These are phyloP conservation scores for Cyclura pinguis DNA, from an alignment of 2,797 vertebrate species.

Conservation along the genomic window DNA sequence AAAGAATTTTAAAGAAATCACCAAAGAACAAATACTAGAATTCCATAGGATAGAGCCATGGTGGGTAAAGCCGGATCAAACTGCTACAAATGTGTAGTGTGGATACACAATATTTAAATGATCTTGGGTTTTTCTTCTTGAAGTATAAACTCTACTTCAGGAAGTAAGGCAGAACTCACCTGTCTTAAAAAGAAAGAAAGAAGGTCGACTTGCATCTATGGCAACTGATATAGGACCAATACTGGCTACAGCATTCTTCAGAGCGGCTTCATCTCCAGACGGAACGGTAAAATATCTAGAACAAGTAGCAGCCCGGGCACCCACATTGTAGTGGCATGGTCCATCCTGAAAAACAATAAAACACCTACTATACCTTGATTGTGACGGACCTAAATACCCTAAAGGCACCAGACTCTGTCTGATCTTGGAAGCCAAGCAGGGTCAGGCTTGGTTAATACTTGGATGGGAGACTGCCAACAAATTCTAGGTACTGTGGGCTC, in stretches of 20 bases:
- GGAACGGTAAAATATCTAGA: constrained; percentile 79
- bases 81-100: too few relatives aligned
- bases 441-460: too few relatives aligned
- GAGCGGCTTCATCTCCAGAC: constrained; percentile 69
- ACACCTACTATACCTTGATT: too few relatives aligned
- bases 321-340: constrained; percentile 81
- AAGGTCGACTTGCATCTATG: constrained; percentile 81
- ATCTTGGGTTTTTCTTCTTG: background rate
- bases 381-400: too few relatives aligned
- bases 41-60: too few relatives aligned
- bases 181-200: constrained; percentile 84
- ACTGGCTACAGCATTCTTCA: constrained; percentile 83
- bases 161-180: constrained; percentile 73
- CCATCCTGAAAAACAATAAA: constrained; percentile 72
- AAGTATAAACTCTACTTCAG: fast-evolving
- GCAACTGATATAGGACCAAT: constrained; percentile 89
- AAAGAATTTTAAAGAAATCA: too few relatives aligned
- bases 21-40: too few relatives aligned
- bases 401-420: too few relatives aligned
- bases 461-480: too few relatives aligned
- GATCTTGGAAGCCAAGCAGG: too few relatives aligned
- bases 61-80: too few relatives aligned
- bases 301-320: constrained; percentile 85
- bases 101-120: background rate
- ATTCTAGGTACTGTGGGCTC: too few relatives aligned